Conservation (phyloP, 1,140 invertebrate genomes). For the Bradysia coprophila region DNA sequence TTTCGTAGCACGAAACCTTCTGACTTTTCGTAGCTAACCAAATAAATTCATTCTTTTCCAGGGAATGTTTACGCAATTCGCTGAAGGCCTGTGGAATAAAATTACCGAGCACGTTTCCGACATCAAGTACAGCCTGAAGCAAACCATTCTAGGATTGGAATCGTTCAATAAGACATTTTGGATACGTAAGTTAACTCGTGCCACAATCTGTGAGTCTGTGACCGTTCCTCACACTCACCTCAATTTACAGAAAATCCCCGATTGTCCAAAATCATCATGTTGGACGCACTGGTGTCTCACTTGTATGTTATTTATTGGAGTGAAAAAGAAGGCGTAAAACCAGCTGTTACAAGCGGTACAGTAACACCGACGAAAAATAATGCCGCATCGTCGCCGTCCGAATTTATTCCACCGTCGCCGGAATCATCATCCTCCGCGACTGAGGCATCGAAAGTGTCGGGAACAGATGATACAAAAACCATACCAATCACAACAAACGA, state of each 20-base stretch:
- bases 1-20: no score
- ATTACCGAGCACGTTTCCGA: conserved; percentile 17
- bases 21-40: no score
- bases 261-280: conserved; percentile 15
- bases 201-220: background rate
- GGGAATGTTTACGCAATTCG: conserved; percentile 21
- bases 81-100: conserved; percentile 17
- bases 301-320: conserved; percentile 21
- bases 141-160: conserved; percentile 17
- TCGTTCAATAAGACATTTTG: conserved; percentile 14
- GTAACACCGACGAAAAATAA: background rate
- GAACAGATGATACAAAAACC: conserved; percentile 3
- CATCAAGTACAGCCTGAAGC: conserved; percentile 17
- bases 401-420: no score
- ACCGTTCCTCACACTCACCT: background rate
- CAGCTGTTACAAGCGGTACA: conserved; percentile 4
- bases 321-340: conserved; percentile 14
- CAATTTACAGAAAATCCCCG: conserved; percentile 13
- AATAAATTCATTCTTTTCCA: background rate
- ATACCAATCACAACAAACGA: background rate
- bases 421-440: background rate
- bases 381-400: no score
- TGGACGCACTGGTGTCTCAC: conserved; percentile 18
- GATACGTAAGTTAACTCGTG: conserved; percentile 9
- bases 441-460: conserved; percentile 6